Base-by-base conservation (phyloP, 2,113 vertebrate species). In the Neoarius graeffei region DNA sequence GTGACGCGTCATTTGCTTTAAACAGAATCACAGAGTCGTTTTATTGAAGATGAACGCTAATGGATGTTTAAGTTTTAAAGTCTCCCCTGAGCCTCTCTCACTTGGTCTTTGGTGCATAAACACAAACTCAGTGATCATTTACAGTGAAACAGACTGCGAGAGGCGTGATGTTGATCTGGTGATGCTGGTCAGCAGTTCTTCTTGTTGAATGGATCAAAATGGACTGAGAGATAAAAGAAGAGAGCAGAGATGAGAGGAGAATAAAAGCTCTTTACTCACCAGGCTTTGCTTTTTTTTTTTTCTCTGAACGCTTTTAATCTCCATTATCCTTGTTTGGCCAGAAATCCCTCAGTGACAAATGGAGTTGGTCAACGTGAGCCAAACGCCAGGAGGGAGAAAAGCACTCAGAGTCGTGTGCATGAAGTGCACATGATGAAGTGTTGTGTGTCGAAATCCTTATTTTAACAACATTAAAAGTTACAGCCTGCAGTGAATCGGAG, bases 211-310 rank as follows among this genome's bases (percentile, higher is more conserved):
- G 56, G 23, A 56, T n/a, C 50, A 14, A 25, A 30, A 57, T 23
- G 54, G 10, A 60, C 23, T 3, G 64, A 66, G n/a, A 27, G 66
- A 67, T 67, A 67, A 67, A 71, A 15, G 27, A 20, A 73, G 30
- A 60, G 80, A 50, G 42, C 25, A 85, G 20, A 69, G 59, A 19
- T 25, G 20, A 27, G 5, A 67, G 62, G 7, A 5, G 17, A 59
- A 13, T 35, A 15, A 93, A 91, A 92, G 91, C 81, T 91, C 87
- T 81, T 93, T 92, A 93, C 93, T 91, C 92, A 91, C 88, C 91
- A 89, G 79, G 90, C 92, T 93, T 27, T 23, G 54, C 1, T 57
- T 27, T 57, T 8, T 92, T 93, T 93, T 11, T 54, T 42, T 42
- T 60, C 59, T 89, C 89, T 85, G 86, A 91, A 88, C 92, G 93